phyloP scores from a whole-genome alignment of 2,888 invertebrate species.

The Rhodophaea formosa region DNA sequence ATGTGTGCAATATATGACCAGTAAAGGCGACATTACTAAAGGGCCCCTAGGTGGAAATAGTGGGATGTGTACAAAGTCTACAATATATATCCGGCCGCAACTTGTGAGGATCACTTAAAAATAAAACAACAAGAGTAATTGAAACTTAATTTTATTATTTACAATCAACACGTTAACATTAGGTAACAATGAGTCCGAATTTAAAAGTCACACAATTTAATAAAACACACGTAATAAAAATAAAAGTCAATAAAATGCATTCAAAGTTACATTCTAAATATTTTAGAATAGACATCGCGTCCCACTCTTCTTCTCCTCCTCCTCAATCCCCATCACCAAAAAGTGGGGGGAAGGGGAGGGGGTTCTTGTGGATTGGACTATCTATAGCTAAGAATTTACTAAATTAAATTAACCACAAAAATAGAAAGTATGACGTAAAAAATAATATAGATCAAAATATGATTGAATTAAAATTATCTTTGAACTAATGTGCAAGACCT shows the following conservation, averaged over 20 bases:
- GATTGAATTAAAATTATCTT: constrained; percentile 1
- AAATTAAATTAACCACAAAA: neutral
- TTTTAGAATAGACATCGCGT: neutral
- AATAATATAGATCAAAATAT: neutral
- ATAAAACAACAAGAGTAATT: constrained; percentile 4
- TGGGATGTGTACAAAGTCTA: no score
- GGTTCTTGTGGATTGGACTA: no score
- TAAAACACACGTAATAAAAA: neutral
- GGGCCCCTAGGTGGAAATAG: no score
- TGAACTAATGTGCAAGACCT: neutral
- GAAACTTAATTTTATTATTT: constrained; percentile 13
- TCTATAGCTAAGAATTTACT: no score
- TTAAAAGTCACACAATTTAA: neutral
- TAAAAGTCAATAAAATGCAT: neutral
- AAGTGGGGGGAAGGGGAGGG: no score
- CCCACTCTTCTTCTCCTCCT: no score
- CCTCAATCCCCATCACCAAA: no score
- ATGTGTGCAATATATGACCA: no score
- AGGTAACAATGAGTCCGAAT: constrained; percentile 23
- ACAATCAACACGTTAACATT: constrained; percentile 35
- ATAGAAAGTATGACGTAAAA: neutral
- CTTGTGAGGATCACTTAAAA: no score
- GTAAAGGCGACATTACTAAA: no score
- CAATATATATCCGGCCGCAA: no score
- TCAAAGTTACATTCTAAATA: neutral